phyloP scores from a whole-genome alignment of 2,113 vertebrate species.

The Gracilinanus agilis region DNA sequence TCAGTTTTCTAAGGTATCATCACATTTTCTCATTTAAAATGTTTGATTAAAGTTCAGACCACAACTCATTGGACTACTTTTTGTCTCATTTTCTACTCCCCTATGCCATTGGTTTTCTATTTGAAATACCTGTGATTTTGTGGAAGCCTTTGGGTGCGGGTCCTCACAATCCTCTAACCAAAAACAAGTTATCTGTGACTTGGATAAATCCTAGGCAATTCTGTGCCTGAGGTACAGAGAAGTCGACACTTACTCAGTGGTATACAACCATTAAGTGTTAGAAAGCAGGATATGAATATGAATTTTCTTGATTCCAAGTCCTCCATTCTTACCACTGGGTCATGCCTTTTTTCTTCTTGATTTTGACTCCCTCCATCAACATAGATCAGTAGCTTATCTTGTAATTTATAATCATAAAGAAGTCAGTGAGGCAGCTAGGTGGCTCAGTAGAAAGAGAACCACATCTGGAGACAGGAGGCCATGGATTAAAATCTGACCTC shows the following conservation, averaged over 20 bases:
- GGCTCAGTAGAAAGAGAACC: no score
- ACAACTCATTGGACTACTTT: constrained; percentile 43
- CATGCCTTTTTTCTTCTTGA: background rate
- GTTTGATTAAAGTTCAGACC: constrained; percentile 74
- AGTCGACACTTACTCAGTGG: background rate
- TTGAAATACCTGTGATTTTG: background rate
- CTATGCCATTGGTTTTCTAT: constrained; percentile 40
- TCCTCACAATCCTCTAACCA: background rate
- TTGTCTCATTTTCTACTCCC: background rate
- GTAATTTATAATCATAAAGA: background rate
- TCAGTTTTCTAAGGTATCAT: constrained; percentile 43
- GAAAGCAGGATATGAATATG: background rate
- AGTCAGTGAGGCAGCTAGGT: background rate
- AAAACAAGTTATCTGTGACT: background rate
- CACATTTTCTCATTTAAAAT: constrained; percentile 50
- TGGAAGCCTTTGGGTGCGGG: background rate
- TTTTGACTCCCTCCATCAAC: background rate
- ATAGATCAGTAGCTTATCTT: background rate
- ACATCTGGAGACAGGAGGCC: no score
- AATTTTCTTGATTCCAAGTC: background rate
- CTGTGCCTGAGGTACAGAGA: background rate
- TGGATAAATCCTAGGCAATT: background rate
- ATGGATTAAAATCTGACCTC: no score
- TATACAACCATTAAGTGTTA: background rate
- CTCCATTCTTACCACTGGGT: background rate